These are phyloP conservation scores for Panulirus ornatus DNA, from an alignment of 1,140 invertebrate species.

Conservation along the genomic window DNA sequence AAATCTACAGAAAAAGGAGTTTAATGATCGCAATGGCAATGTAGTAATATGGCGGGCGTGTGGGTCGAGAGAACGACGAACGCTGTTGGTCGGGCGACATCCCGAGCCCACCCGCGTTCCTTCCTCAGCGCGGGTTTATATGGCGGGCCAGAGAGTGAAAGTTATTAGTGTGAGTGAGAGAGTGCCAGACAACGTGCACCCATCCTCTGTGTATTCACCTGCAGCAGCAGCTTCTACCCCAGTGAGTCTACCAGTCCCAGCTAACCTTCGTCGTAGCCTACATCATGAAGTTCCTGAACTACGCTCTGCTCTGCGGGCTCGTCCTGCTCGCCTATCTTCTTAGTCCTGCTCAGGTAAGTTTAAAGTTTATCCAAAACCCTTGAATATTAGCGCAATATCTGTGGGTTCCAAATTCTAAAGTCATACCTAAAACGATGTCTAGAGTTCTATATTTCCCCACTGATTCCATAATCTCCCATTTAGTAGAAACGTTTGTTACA, in stretches of 20 bases:
- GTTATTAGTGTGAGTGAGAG: constrained; percentile 52
- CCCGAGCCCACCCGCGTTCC: constrained; percentile 1
- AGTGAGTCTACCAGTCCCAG: background rate
- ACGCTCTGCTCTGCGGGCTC: background rate
- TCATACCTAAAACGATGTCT: too few species aligned
- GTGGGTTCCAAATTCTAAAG: too few species aligned
- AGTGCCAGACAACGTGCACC: constrained; percentile 37
- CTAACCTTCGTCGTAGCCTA: background rate
- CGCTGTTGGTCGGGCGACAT: constrained; percentile 21
- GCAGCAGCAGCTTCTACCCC: background rate
- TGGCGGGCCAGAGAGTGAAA: constrained; percentile 47
- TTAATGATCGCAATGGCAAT: too few species aligned
- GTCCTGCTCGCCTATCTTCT: background rate
- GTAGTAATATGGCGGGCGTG: background rate
- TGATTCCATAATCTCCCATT: too few species aligned
- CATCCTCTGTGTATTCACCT: constrained; percentile 29
- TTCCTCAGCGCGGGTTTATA: constrained; percentile 43
- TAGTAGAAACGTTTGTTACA: too few species aligned
- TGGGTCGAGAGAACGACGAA: background rate
- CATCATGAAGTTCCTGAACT: background rate
- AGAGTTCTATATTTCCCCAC: too few species aligned
- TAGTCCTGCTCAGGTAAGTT: constrained; percentile 10
- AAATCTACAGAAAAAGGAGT: background rate
- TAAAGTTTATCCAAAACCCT: too few species aligned
- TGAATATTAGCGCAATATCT: too few species aligned